Evolutionary conservation across 2,113 vertebrate species (phyloP).

Genomic region (Brienomyrus brachyistius): DNA sequence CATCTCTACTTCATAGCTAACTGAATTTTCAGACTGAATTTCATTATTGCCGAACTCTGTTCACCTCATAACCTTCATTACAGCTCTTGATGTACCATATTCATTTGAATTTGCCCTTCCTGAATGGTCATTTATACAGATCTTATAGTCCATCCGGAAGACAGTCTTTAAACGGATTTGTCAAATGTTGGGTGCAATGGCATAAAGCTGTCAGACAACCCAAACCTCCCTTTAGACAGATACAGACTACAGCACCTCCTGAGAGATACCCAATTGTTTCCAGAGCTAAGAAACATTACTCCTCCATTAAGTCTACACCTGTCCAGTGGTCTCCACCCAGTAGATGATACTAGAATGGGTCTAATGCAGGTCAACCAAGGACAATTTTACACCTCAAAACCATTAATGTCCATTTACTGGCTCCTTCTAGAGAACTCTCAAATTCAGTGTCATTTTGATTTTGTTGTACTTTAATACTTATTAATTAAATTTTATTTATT

Average conservation of each 20-base stretch:
- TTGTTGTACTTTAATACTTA: neutral
- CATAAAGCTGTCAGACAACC: neutral
- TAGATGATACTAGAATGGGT: neutral
- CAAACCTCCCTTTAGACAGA: neutral
- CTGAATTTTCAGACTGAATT: neutral
- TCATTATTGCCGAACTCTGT: neutral
- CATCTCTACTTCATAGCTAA: neutral
- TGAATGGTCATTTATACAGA: neutral
- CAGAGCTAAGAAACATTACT: neutral
- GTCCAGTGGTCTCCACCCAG: neutral
- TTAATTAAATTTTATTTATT: neutral
- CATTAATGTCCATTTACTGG: neutral
- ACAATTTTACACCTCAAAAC: neutral
- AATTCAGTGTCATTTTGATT: neutral
- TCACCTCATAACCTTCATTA: neutral
- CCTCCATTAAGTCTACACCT: neutral
- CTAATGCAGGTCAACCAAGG: neutral
- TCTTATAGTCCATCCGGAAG: neutral
- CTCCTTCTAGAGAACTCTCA: neutral
- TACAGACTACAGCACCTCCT: neutral
- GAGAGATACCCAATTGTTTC: neutral
- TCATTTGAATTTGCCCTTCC: neutral
- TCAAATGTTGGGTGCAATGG: neutral
- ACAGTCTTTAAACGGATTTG: neutral
- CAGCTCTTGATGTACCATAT: neutral